Conservation (phyloP, 2,888 invertebrate genomes). For the Campoletis raptor region DNA sequence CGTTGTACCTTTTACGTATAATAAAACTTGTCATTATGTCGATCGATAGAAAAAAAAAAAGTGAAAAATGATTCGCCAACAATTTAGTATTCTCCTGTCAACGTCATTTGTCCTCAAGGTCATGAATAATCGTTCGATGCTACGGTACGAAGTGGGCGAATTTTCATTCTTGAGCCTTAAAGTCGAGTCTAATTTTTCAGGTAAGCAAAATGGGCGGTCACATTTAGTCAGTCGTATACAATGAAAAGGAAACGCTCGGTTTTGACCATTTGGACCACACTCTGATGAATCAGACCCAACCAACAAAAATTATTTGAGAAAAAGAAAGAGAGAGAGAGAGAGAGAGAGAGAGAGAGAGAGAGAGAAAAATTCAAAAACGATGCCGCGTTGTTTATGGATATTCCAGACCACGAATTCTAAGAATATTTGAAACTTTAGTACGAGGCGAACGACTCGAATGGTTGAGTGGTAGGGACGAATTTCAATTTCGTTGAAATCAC, state of each 20-base stretch:
- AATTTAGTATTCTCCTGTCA: background rate
- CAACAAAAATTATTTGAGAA: background rate
- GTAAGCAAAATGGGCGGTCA: background rate
- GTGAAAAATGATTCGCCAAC: constrained; percentile 18
- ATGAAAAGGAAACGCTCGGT: background rate
- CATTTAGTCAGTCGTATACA: constrained; percentile 7
- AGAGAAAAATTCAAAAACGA: constrained; percentile 10
- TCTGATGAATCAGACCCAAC: background rate
- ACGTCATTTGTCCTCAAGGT: constrained; percentile 10
- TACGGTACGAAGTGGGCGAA: constrained; percentile 3
- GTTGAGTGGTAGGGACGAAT: constrained; percentile 1
- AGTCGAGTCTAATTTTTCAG: constrained; percentile 6
- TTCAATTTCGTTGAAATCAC: background rate
- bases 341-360: background rate
- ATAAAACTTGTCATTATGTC: background rate
- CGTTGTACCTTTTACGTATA: background rate
- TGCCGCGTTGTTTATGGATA: constrained; percentile 16
- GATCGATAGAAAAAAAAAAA: background rate
- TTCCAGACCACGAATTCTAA: constrained; percentile 5
- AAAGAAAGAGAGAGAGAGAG: background rate
- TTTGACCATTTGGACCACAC: constrained; percentile 9
- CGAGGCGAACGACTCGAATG: constrained; percentile 14
- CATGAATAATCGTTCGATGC: constrained; percentile 18
- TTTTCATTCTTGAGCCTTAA: constrained; percentile 5
- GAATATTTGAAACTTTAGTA: constrained; percentile 34